Conservation (phyloP, 2,797 vertebrate genomes). For the Muscicapa comitata region DNA sequence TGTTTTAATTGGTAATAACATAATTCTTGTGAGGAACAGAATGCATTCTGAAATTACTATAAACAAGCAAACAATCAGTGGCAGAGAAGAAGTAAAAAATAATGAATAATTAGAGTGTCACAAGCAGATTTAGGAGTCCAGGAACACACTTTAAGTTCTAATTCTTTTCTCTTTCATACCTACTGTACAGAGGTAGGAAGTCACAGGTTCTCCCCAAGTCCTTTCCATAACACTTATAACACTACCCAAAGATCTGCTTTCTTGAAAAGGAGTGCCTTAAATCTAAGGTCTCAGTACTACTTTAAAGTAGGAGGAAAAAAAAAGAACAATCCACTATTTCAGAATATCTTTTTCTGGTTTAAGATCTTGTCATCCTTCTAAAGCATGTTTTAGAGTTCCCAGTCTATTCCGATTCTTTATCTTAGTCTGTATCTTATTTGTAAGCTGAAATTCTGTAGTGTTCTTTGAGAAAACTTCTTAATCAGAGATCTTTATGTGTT, state of each 20-base stretch:
- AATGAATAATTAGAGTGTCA: neutral
- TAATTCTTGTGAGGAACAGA: neutral
- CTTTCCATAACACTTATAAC: neutral
- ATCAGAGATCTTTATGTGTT: neutral
- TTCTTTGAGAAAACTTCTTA: neutral
- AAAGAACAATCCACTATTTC: neutral
- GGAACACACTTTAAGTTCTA: neutral
- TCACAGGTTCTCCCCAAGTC: neutral
- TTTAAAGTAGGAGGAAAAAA: neutral
- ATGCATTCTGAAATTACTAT: neutral
- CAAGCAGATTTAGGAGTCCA: neutral
- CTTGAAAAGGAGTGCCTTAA: neutral
- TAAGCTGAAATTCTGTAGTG: neutral
- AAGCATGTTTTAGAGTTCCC: neutral
- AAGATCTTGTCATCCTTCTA: neutral
- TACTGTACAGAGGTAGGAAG: neutral
- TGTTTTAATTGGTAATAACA: neutral
- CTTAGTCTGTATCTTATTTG: neutral
- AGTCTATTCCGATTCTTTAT: neutral
- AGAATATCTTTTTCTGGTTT: neutral
- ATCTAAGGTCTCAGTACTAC: neutral
- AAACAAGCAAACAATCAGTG: neutral
- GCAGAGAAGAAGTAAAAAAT: neutral
- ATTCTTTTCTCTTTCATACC: neutral
- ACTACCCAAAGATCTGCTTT: neutral